Evolutionary conservation across 2,797 vertebrate species (phyloP).

Genomic region (Nyctalus aviator): DNA sequence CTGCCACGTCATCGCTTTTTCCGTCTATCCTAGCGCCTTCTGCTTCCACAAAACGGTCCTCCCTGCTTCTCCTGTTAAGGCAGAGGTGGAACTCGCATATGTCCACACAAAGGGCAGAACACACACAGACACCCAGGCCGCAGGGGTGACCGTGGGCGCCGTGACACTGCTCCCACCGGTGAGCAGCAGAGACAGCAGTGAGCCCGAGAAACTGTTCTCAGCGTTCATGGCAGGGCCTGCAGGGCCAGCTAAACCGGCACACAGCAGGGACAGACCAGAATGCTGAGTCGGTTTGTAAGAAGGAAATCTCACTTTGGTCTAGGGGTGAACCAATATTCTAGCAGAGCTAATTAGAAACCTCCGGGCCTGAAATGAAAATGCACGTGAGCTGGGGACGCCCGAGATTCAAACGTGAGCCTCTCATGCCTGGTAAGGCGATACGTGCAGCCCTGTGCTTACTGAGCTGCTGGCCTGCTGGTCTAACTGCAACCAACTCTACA

Average conservation of each 20-base stretch:
- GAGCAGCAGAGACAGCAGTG: background rate
- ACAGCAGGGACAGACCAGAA: background rate
- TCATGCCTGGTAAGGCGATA: background rate
- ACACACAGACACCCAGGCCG: background rate
- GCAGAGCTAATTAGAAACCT: background rate
- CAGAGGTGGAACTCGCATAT: background rate
- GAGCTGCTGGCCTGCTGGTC: slow-evolving; percentile 31
- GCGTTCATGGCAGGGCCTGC: background rate
- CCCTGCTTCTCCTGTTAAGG: background rate
- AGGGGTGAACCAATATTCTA: background rate
- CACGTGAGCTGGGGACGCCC: background rate
- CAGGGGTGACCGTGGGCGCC: background rate
- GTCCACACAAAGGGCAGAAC: background rate
- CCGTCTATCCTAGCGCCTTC: background rate
- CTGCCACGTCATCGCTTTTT: background rate
- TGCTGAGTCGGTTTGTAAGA: background rate
- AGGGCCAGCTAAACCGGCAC: background rate
- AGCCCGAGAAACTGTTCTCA: background rate
- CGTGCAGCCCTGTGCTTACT: slow-evolving; percentile 23
- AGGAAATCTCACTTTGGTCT: background rate
- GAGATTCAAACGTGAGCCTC: background rate
- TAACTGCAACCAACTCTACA: slow-evolving; percentile 23
- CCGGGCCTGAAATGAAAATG: background rate
- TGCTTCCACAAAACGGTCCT: background rate
- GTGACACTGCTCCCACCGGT: background rate